Percentiles rank a stretch among this genome's conserved stretches.
These are phyloP conservation scores for Gymnoscelis rufifasciata DNA, from an alignment of 2,888 invertebrate species.

Conservation along the genomic window DNA sequence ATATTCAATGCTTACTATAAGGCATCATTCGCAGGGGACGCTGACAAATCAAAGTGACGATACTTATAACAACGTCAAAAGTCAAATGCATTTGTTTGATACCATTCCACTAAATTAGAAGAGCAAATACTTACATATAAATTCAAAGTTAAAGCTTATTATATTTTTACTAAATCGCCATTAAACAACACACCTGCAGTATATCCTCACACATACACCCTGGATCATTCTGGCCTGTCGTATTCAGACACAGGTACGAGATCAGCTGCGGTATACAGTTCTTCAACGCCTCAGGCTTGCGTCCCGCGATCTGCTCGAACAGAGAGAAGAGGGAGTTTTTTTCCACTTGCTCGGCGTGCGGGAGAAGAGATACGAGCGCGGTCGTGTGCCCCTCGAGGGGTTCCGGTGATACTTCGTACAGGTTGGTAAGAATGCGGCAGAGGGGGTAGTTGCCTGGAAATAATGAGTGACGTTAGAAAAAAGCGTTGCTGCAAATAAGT, in stretches of 20 bases:
- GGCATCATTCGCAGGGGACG: too few species aligned
- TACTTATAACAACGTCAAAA: too few species aligned
- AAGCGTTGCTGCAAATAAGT: too few species aligned
- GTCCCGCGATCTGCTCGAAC: conserved; percentile 89
- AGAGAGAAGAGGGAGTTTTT: conserved; percentile 90
- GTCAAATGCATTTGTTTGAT: too few species aligned
- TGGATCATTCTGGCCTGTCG: conserved; percentile 55
- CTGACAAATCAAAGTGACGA: too few species aligned
- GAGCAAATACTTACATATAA: too few species aligned
- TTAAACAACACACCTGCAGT: conserved; percentile 55
- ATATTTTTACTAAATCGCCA: too few species aligned
- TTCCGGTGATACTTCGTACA: conserved; percentile 92
- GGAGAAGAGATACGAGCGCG: conserved; percentile 87
- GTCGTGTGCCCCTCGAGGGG: conserved; percentile 91
- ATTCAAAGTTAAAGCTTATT: too few species aligned
- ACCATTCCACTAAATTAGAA: too few species aligned
- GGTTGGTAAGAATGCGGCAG: conserved; percentile 91
- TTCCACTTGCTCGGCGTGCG: conserved; percentile 91
- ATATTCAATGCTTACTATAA: too few species aligned
- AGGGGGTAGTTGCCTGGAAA: conserved; percentile 94
- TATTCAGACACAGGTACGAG: conserved; percentile 82
- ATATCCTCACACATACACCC: conserved; percentile 73
- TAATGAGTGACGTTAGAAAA: too few species aligned
- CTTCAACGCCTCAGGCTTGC: conserved; percentile 88
- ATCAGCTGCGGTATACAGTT: conserved; percentile 90